A percentile compares a stretch with the other conserved stretches of the same genome.
Evolutionary conservation across 2,113 vertebrate genomes (phyloP).

Genomic region (Cavia porcellus): DNA sequence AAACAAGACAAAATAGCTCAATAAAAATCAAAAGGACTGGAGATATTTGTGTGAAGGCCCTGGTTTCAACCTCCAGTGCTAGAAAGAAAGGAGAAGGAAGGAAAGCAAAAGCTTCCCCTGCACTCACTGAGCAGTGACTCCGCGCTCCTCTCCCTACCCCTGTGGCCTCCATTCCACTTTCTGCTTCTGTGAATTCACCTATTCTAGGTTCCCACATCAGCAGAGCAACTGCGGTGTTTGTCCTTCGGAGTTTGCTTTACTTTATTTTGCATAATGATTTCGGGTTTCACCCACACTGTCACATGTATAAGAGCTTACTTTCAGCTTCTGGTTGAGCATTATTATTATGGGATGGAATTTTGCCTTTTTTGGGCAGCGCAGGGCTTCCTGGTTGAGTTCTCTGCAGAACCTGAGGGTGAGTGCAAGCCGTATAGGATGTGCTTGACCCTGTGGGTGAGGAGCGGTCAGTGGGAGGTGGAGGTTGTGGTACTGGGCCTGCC

Average conservation of each 20-base stretch:
- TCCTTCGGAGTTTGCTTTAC: neutral
- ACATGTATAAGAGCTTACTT: slow-evolving; percentile 27
- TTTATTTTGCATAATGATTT: slow-evolving; percentile 10
- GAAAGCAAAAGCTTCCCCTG: neutral
- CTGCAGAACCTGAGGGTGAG: neutral
- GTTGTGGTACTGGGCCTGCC: neutral
- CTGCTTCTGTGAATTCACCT: neutral
- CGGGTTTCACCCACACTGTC: neutral
- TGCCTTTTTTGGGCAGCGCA: neutral
- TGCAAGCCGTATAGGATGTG: neutral
- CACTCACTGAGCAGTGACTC: neutral
- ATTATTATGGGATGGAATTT: neutral
- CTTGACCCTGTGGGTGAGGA: neutral
- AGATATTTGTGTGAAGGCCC: neutral
- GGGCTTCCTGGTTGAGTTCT: neutral
- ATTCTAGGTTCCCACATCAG: neutral
- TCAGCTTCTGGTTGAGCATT: neutral
- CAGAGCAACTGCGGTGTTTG: neutral
- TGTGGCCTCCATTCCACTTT: neutral
- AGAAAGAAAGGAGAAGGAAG: neutral
- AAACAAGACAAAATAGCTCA: neutral
- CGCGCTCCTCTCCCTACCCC: fast-evolving
- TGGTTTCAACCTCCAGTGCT: neutral
- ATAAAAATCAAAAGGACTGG: neutral
- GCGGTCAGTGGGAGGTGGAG: neutral